Conservation (phyloP, 2,797 vertebrate genomes). For the Parauchenoglanis ngamensis region DNA sequence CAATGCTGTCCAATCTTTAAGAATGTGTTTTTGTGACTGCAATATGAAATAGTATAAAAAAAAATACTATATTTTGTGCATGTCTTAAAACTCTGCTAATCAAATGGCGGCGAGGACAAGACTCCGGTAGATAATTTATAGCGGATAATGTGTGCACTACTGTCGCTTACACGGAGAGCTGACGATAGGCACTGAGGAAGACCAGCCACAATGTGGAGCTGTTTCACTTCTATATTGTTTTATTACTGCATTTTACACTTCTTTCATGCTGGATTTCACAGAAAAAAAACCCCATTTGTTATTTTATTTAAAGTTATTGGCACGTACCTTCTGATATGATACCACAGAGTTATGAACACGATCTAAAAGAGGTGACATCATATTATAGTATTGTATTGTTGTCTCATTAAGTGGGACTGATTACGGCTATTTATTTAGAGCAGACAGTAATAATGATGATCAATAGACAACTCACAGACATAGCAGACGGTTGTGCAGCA, state of each 20-base stretch:
- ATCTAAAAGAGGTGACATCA: neutral
- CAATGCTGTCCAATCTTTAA: neutral
- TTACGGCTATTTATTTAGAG: neutral
- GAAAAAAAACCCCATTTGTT: neutral
- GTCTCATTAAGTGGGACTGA: neutral
- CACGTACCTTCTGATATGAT: neutral
- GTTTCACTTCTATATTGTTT: neutral
- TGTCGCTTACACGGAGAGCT: neutral
- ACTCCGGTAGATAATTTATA: neutral
- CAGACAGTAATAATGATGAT: neutral
- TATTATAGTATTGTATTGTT: neutral
- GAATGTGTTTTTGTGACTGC: neutral
- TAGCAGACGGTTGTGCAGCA: conserved; percentile 70
- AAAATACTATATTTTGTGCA: neutral
- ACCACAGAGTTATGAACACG: neutral
- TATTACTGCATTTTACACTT: neutral
- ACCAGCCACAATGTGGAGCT: conserved; percentile 10
- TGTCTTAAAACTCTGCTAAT: neutral
- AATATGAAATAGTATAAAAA: neutral
- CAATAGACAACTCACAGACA: conserved; percentile 48
- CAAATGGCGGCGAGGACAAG: neutral
- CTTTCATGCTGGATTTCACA: neutral
- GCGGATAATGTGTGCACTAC: neutral
- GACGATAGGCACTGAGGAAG: neutral
- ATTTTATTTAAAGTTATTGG: neutral